These are phyloP conservation scores for Speoplatyrhinus poulsoni DNA, from an alignment of 2,113 vertebrate genomes.

Conservation along the genomic window DNA sequence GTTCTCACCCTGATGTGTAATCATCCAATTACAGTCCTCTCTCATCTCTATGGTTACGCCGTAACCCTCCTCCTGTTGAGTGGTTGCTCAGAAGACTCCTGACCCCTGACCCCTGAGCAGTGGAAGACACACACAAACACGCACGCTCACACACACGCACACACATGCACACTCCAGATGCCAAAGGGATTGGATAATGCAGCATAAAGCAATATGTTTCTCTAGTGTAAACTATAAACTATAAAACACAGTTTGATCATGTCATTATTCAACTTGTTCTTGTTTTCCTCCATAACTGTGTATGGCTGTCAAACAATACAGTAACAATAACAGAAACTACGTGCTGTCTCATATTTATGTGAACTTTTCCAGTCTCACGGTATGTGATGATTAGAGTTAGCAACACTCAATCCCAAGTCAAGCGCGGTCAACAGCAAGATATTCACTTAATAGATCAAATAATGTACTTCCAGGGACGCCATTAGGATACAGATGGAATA, in stretches of 20 bases:
- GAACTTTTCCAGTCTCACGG: too few relatives aligned
- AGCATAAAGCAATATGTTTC: conserved; percentile 62
- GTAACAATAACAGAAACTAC: conserved; percentile 22
- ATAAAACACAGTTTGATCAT: conserved; percentile 62
- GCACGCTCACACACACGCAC: conserved; percentile 14
- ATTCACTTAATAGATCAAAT: too few relatives aligned
- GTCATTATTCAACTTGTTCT: conserved; percentile 30
- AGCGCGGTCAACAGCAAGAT: too few relatives aligned
- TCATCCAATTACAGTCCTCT: conserved; percentile 76
- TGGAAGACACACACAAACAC: conserved; percentile 8
- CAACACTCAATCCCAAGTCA: too few relatives aligned
- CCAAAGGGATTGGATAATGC: conserved; percentile 54
- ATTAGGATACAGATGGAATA: too few relatives aligned
- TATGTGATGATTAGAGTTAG: too few relatives aligned
- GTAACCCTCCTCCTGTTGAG: conserved; percentile 57
- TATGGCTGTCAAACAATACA: not conserved
- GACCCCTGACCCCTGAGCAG: conserved; percentile 64
- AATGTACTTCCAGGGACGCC: too few relatives aligned
- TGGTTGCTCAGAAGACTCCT: conserved; percentile 61
- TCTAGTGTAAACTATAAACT: conserved; percentile 52
- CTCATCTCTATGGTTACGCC: conserved; percentile 67
- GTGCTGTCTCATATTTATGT: too few relatives aligned
- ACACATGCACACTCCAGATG: conserved; percentile 33
- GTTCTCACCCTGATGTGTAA: conserved; percentile 60
- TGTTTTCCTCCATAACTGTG: conserved; percentile 9